These are phyloP conservation scores for Stichodactyla helianthus DNA, from an alignment of 64 coral and sea anemone species.

Conservation along the genomic window DNA sequence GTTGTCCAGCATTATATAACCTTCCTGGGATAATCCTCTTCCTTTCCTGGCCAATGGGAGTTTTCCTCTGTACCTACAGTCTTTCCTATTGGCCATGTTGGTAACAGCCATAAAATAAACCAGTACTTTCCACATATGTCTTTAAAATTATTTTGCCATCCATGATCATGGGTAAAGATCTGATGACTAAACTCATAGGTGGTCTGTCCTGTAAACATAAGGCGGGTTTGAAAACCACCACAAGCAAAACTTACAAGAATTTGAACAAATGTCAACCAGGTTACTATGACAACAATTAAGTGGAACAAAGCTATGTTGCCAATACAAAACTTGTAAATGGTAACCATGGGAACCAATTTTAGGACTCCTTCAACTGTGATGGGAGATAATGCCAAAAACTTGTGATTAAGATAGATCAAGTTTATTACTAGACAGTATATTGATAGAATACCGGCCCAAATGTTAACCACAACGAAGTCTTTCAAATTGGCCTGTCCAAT, in stretches of 20 bases:
- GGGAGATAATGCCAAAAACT: constrained; percentile 56
- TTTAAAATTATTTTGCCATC: constrained; percentile 70
- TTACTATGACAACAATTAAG: constrained; percentile 54
- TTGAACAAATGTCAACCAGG: constrained; percentile 78
- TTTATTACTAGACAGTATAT: constrained; percentile 64
- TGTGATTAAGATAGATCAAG: constrained; percentile 51
- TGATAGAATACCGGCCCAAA: constrained; percentile 46
- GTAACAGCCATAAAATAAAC: constrained; percentile 83
- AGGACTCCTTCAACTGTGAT: constrained; percentile 75
- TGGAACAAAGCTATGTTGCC: constrained; percentile 66
- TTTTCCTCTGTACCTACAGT: background rate
- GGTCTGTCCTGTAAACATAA: constrained; percentile 72
- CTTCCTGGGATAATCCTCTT: constrained; percentile 20
- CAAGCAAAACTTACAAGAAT: constrained; percentile 47
- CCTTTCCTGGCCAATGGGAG: background rate
- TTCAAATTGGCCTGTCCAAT: constrained; percentile 66
- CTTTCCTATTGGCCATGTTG: background rate
- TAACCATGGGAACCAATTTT: constrained; percentile 53
- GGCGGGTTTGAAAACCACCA: constrained; percentile 71
- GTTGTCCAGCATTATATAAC: background rate
- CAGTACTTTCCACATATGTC: constrained; percentile 61
- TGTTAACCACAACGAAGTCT: constrained; percentile 62
- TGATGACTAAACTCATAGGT: constrained; percentile 85
- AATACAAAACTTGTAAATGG: constrained; percentile 74
- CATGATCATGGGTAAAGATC: constrained; percentile 48